Percentiles rank a stretch among this genome's conserved stretches.
Evolutionary conservation across 1,140 invertebrate species (phyloP).

Genomic region (Riptortus pedestris): DNA sequence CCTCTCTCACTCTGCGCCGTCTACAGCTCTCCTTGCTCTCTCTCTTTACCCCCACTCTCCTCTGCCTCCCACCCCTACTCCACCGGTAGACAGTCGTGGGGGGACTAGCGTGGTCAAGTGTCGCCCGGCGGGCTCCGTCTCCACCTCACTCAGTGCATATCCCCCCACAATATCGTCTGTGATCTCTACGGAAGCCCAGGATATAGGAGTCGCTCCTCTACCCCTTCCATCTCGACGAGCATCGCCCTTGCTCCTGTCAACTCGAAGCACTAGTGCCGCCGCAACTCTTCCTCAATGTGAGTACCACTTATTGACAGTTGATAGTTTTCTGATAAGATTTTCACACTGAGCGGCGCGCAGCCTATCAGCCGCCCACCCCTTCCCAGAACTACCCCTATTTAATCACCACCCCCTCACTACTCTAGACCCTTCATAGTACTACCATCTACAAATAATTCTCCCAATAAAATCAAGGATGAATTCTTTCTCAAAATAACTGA

Average conservation of each 20-base stretch:
- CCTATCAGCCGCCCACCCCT: not conserved
- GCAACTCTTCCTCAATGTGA: constrained; percentile 1
- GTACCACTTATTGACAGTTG: not conserved
- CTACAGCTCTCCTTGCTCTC: not conserved
- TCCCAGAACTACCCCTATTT: not conserved
- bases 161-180: too few relatives aligned
- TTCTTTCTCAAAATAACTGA: too few relatives aligned
- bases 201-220: not conserved
- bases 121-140: not conserved
- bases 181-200: too few relatives aligned
- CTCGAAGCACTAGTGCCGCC: too few relatives aligned
- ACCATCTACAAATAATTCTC: too few relatives aligned
- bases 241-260: not conserved
- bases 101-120: not conserved
- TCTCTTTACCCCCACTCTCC: not conserved
- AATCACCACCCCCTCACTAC: too few relatives aligned
- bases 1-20: not conserved
- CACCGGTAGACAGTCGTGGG: constrained; percentile 9
- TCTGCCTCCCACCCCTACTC: constrained; percentile 7
- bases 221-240: not conserved
- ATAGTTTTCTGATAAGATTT: constrained; percentile 10
- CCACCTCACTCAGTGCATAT: too few relatives aligned
- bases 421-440: too few relatives aligned
- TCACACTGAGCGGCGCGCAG: not conserved
- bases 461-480: too few relatives aligned